Percentiles rank a stretch among this genome's conserved stretches.
These are phyloP conservation scores for Artibeus lituratus DNA, from an alignment of 2,797 vertebrate species.

Conservation along the genomic window DNA sequence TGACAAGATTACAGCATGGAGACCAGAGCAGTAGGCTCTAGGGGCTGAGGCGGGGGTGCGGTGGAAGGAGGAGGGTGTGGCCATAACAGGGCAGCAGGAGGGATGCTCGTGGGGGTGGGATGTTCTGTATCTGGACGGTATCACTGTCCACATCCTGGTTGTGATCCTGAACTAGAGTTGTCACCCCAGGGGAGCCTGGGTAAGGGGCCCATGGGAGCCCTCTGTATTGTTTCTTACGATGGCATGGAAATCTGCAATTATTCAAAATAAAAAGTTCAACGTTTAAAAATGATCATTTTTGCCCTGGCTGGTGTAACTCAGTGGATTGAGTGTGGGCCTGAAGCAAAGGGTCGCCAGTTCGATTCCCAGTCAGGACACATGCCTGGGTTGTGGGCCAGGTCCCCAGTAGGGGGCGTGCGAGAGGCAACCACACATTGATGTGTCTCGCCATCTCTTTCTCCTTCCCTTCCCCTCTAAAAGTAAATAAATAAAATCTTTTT, in stretches of 20 bases:
- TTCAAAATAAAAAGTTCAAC: neutral
- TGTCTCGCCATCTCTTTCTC: too few relatives aligned
- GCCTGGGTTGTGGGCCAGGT: too few relatives aligned
- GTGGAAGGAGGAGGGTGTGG: neutral
- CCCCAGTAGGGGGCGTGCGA: too few relatives aligned
- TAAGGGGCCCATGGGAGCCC: rapidly evolving
- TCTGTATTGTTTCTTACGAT: neutral
- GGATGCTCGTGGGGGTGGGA: neutral
- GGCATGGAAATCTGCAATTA: neutral
- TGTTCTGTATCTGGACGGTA: neutral
- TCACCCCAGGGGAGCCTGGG: too few relatives aligned
- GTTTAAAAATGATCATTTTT: neutral
- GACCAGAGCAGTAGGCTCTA: rapidly evolving
- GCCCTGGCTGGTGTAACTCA: too few relatives aligned
- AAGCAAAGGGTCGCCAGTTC: too few relatives aligned
- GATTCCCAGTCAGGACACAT: too few relatives aligned
- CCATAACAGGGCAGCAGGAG: neutral
- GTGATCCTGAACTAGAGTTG: neutral
- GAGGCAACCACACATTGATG: too few relatives aligned
- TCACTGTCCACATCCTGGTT: neutral
- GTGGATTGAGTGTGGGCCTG: too few relatives aligned
- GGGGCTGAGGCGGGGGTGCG: neutral
- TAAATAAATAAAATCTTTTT: too few relatives aligned
- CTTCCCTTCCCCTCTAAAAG: too few relatives aligned
- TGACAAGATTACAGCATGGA: neutral